Evolutionary conservation across 2,888 invertebrate genomes (phyloP), one percentile per base, ranked within the genome.

Genomic region (Trachelus troglodyta): DNA sequence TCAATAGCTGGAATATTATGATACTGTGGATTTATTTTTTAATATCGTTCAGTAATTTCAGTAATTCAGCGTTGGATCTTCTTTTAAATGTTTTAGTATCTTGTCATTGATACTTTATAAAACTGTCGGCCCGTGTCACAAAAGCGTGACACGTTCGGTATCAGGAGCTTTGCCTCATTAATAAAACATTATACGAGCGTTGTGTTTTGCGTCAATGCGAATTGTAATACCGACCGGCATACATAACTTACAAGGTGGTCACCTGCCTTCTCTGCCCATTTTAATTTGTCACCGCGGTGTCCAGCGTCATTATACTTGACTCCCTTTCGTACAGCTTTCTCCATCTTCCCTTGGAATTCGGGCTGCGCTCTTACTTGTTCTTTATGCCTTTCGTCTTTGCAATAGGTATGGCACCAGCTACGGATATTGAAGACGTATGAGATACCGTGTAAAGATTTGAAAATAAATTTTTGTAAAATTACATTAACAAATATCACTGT

Each of bases 231-330:
- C 71, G 71, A 12, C 71, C 31, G 71, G 33, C 71, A 71, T 71
- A 71, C 71, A 31, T 71, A 71, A 31, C 31, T 33, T 31, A 71
- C 31, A 33, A 33, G 71, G 12, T 15, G 71, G 33, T 33, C 71
- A 33, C 31, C 71, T 71, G 71, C 30, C 71, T 71, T 71, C 31
- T 71, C 33, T 80, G 68, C 79, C 81, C 81, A 83, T 82, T 85
- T 85, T 85, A 85, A 85, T 85, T 84, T 85, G 84, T 85, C 86
- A 85, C 82, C 82, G 79, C 79, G 78, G 33, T 71, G 33, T 33
- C 71, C 71, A 15, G 71, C 71, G 33, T 71, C 33, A 71, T 71
- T 71, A 71, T 30, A 33, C 31, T 33, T 31, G 71, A 31, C 71
- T 31, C 71, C 71, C 71, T 71, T 71, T 33, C 71, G 40, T 56